Evolutionary conservation across 1,140 invertebrate species (phyloP).

Genomic region (Hycleus cichorii): DNA sequence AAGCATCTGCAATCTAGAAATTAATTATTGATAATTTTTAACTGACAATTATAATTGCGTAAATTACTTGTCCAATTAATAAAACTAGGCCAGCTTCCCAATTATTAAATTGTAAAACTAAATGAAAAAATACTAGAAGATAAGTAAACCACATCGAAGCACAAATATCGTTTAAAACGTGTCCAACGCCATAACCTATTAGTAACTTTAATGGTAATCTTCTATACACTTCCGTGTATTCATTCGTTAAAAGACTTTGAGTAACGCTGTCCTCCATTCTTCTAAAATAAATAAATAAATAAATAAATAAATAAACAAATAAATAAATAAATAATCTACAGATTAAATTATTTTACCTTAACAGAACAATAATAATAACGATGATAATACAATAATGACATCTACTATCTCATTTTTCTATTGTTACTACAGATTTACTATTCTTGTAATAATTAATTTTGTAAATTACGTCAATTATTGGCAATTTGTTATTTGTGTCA

Average conservation of each 20-base stretch:
- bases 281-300: too few species aligned
- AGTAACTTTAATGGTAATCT: constrained; percentile 32
- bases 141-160: constrained; percentile 98
- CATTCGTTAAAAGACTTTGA: constrained; percentile 25
- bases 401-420: too few species aligned
- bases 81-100: constrained; percentile 69
- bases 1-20: constrained; percentile 67
- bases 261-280: constrained; percentile 20
- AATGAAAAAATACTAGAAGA: constrained; percentile 84
- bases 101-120: constrained; percentile 71
- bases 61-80: constrained; percentile 65
- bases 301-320: too few species aligned
- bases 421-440: too few species aligned
- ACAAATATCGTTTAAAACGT: constrained; percentile 91
- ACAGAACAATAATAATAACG: too few species aligned
- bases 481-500: too few species aligned
- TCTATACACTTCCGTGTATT: constrained; percentile 39
- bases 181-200: constrained; percentile 61
- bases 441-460: too few species aligned
- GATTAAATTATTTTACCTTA: too few species aligned
- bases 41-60: neutral
- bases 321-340: too few species aligned
- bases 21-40: neutral
- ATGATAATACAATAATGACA: too few species aligned
- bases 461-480: too few species aligned